phyloP scores from a whole-genome alignment of 2,797 vertebrate genomes.

The Arctocebus calabarensis region DNA sequence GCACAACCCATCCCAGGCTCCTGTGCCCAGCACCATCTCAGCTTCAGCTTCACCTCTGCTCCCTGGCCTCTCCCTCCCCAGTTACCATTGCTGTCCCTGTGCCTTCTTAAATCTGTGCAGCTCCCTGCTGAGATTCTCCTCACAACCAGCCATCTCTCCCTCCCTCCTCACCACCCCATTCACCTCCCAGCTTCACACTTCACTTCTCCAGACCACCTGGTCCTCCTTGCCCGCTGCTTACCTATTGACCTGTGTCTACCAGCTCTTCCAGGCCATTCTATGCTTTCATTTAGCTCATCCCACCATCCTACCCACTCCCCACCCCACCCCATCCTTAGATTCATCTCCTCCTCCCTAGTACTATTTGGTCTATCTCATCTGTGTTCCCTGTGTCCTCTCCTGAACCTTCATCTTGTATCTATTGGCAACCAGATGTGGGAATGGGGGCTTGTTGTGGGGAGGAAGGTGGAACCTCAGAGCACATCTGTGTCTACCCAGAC shows the following conservation, averaged over 20 bases:
- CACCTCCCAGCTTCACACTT: not conserved
- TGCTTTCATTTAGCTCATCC: slow-evolving; percentile 29
- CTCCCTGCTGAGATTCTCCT: not conserved
- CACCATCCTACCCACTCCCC: not conserved
- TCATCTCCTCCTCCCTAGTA: not conserved
- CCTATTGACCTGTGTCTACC: not conserved
- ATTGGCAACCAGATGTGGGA: slow-evolving; percentile 9
- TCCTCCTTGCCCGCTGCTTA: not conserved
- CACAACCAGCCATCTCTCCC: not conserved
- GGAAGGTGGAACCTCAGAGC: slow-evolving; percentile 11
- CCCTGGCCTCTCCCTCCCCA: not conserved
- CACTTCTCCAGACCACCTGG: not conserved
- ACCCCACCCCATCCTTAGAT: not conserved
- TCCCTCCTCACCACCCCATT: too few species aligned
- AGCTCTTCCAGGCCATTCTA: slow-evolving; percentile 7
- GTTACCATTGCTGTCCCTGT: not conserved
- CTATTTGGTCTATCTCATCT: slow-evolving; percentile 34
- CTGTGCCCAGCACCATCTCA: not conserved
- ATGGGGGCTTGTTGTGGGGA: not conserved
- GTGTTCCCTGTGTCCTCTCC: not conserved
- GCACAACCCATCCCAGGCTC: not conserved
- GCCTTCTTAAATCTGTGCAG: not conserved
- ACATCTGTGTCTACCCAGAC: not conserved
- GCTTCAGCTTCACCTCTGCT: not conserved
- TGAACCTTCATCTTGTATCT: slow-evolving; percentile 30